A percentile compares a stretch with the other conserved stretches of the same genome.
Evolutionary conservation across 2,113 vertebrate genomes (phyloP).

Genomic region (Vulpes ferrilata): DNA sequence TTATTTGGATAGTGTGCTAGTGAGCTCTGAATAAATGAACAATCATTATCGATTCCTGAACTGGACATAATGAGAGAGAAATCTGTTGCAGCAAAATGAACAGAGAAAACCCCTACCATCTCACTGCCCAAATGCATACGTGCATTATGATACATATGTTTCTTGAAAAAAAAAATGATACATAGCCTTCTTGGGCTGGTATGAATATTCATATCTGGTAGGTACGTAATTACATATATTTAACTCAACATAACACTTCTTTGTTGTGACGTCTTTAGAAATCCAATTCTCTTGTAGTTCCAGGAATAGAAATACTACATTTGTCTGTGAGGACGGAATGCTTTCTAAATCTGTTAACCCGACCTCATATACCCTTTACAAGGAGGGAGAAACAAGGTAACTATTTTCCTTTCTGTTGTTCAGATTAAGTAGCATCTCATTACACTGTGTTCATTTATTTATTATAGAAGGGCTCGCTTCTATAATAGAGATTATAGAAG

Average conservation of each 20-base stretch:
- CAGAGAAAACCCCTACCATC: not conserved
- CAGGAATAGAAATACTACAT: not conserved
- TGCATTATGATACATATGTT: not conserved
- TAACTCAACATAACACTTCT: not conserved
- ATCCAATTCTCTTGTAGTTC: not conserved
- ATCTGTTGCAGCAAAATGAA: not conserved
- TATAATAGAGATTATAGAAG: too few species aligned
- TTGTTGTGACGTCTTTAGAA: slow-evolving; percentile 32
- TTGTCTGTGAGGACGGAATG: not conserved
- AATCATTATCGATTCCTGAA: not conserved
- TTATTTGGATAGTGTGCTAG: not conserved
- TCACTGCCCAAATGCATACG: not conserved
- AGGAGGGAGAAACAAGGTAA: not conserved
- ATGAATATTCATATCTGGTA: not conserved
- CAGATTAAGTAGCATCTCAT: not conserved
- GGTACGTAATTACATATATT: not conserved
- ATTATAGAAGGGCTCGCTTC: not conserved
- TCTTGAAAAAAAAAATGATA: not conserved
- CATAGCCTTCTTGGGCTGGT: not conserved
- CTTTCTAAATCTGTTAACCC: not conserved
- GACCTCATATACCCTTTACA: not conserved
- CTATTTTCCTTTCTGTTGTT: not conserved
- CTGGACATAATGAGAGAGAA: not conserved
- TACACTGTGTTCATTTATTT: not conserved
- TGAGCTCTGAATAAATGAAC: not conserved